Percentiles rank a stretch among this genome's conserved stretches.
Conservation (phyloP, 2,113 vertebrate genomes). For the Pterocles burchelli region DNA sequence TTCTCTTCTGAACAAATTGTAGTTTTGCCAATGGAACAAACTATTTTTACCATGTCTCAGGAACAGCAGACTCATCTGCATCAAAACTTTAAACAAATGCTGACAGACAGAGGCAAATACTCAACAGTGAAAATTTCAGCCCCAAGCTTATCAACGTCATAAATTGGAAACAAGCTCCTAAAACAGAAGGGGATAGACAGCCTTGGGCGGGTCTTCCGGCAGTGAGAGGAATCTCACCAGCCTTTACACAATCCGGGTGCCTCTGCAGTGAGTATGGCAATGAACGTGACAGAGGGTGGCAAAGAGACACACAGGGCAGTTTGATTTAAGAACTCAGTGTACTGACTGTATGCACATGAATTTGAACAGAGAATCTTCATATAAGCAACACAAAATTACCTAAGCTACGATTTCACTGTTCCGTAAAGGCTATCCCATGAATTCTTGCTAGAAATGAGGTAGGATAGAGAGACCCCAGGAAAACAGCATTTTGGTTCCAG, state of each 20-base stretch:
- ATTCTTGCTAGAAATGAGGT: background rate
- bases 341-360: background rate
- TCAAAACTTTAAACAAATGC: background rate
- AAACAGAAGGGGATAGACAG: background rate
- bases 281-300: background rate
- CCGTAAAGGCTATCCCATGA: background rate
- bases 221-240: background rate
- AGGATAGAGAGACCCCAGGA: background rate
- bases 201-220: background rate
- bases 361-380: background rate
- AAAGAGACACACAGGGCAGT: background rate
- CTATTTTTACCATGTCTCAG: background rate
- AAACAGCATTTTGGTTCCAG: background rate
- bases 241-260: background rate
- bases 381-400: background rate
- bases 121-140: background rate
- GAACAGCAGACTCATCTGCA: background rate
- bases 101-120: background rate
- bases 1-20: background rate
- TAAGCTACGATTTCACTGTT: background rate
- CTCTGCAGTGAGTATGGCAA: background rate
- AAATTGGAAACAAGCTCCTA: background rate
- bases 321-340: background rate
- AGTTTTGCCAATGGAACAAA: background rate
- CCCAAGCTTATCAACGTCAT: background rate